Evolutionary conservation across 2,888 invertebrate species (phyloP).

Genomic region (Onthophagus sagittarius): DNA sequence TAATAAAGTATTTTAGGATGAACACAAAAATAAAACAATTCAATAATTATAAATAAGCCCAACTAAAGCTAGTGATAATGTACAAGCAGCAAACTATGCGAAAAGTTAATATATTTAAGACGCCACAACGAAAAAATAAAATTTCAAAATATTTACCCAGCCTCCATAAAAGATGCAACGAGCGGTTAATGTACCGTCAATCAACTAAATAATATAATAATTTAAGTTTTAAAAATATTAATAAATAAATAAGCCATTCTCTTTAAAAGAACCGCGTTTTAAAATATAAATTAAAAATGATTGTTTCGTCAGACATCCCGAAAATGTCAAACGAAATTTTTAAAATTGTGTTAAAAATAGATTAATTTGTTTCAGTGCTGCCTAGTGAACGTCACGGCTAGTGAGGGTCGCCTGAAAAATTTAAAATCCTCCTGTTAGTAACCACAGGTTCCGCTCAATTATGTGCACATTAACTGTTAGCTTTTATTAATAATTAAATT

Average conservation of each 20-base stretch:
- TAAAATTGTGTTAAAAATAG: not conserved
- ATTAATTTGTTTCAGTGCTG: conserved; percentile 1
- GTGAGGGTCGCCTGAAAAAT: conserved; percentile 24
- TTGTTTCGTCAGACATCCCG: not conserved
- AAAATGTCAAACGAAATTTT: conserved; percentile 10
- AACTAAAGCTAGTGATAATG: not conserved
- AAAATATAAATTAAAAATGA: conserved; percentile 13
- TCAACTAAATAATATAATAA: not conserved
- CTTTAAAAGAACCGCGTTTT: not conserved
- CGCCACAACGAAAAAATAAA: not conserved
- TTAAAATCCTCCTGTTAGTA: conserved; percentile 6
- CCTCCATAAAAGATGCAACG: not conserved
- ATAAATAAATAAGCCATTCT: not conserved
- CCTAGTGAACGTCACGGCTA: conserved; percentile 14
- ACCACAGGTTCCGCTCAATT: not conserved
- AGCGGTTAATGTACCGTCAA: not conserved
- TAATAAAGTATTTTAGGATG: not conserved
- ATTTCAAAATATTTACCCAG: not conserved
- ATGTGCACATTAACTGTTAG: not conserved
- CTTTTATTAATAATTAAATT: not conserved
- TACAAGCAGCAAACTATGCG: not conserved
- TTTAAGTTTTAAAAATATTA: not conserved
- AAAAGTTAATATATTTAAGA: not conserved
- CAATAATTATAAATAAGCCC: not conserved
- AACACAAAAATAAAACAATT: not conserved